Conservation (phyloP, 1,140 invertebrate species). For the Sitodiplosis mosellana region DNA sequence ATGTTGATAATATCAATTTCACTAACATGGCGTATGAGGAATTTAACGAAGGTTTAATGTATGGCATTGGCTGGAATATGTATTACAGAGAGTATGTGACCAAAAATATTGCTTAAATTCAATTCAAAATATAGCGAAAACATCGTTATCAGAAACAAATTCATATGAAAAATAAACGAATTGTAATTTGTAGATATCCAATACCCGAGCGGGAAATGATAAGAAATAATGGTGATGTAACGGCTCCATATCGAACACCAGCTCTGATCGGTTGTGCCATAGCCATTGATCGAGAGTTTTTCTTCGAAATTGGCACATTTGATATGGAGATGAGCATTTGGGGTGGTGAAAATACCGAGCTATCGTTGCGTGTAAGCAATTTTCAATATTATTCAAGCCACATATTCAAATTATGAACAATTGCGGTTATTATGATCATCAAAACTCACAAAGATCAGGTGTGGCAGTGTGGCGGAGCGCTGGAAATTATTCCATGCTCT, state of each 20-base stretch:
- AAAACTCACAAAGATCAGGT: too few relatives aligned
- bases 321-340: not conserved
- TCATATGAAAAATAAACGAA: too few relatives aligned
- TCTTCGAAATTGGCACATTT: not conserved
- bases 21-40: not conserved
- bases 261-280: not conserved
- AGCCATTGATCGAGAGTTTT: not conserved
- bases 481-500: not conserved
- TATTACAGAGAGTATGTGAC: not conserved
- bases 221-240: not conserved
- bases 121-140: not conserved
- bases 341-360: not conserved
- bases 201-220: not conserved
- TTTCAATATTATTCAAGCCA: not conserved
- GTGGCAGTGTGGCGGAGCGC: not conserved
- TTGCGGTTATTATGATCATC: too few relatives aligned
- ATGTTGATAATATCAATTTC: not conserved
- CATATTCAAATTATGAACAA: too few relatives aligned
- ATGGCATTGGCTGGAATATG: slow-evolving; percentile 1
- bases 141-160: too few relatives aligned
- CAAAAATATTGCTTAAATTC: not conserved
- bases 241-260: not conserved
- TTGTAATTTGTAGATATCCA: not conserved
- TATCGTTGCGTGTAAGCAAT: not conserved
- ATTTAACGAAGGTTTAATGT: not conserved